Base-by-base conservation (phyloP, 2,113 vertebrate genomes). In the Cyrtonyx montezumae region DNA sequence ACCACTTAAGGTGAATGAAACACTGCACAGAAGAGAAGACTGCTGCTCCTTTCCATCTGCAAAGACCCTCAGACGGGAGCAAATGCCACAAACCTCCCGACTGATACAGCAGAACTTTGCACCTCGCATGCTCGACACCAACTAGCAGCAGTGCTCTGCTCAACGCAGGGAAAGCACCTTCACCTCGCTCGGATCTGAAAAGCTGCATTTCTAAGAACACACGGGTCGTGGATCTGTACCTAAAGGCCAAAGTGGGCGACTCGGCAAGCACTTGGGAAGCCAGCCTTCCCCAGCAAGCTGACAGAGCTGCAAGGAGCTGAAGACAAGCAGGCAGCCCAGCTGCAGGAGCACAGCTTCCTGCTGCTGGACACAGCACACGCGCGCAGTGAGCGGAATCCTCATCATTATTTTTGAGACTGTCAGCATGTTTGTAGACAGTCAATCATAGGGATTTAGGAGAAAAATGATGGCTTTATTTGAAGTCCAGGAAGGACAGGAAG, bases 11-110 rank as follows among this genome's bases (percentile, higher is more conserved):
- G 36, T 0, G 48, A 16, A 18, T 30, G 66, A 88, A 56, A 76
- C 77, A 36, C 91, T 9, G 23, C 3, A 61, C 94, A 97, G 95
- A 88, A 40, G 59, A 58, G 28, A 28, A 63, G 84, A 43, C 53
- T 65, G 70, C 66, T 73, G 84, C 90, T 95, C 32, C 91, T 76
- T 86, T 76, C 96, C 97, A 96, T 97, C 97, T 98, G 97, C 97
- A 97, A 98, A 97, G 42, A 23, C 17, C 74, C 97, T 95, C 94
- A 97, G 63, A 89, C 11, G 83, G 92, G 88, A 95, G 95, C 77
- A 89, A 96, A 97, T 91, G 73, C 96, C 97, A 82, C 61, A 63
- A 46, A 97, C 96, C 88, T 95, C 97, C 97, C 97, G 80, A 8
- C 32, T 79, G 96, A 86, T 40, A 34, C 49, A 22, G 40, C 40